Percentiles rank a stretch among this genome's conserved stretches.
Conservation (phyloP, 2,113 vertebrate genomes). For the human region GRCh38 chr1:60489501-60490000, state of each 20-base stretch:
- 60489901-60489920: not conserved
- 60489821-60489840: not conserved
- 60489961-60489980: not conserved
- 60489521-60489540: not conserved
- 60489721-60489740: not conserved
- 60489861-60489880: not conserved
- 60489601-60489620: not conserved
- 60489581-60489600: not conserved
- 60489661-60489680: not conserved
- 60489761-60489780: not conserved
- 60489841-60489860: not conserved
- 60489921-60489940: not conserved
- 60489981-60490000: not conserved
- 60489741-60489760: not conserved
- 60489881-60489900: not conserved
- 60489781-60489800: not conserved
- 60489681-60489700: not conserved
- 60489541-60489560: not conserved
- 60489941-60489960: not conserved
- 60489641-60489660: not conserved
- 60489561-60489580: not conserved
- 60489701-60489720: not conserved
- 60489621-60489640: not conserved
- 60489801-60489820: not conserved
- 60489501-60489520: too few relatives aligned